Evolutionary conservation across 2,797 vertebrate genomes (phyloP), one percentile per base, ranked within the genome.

Genomic region (Oryzias sinensis): DNA sequence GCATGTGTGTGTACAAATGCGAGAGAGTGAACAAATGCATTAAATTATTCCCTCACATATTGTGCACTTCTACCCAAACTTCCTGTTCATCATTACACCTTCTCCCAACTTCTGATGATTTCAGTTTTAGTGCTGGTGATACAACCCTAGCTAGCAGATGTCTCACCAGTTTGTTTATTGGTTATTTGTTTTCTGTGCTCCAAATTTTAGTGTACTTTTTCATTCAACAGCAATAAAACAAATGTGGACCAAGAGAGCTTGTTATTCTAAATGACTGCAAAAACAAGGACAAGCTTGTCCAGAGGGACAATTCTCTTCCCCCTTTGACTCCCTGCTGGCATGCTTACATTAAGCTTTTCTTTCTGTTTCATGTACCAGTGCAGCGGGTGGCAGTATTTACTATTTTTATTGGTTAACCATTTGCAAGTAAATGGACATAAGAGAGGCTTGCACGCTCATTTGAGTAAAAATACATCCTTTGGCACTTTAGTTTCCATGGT

Each of bases 21-120:
- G 70, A 43, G 61, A 55, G 25, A 48, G 48, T 47, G 63, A 60
- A 18, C 43, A 59, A 70, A 76, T 65, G 61, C 66, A 61, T 81
- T 77, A 76, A 66, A 74, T 79, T 71, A 70, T 66, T 61, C 59
- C 57, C 74, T 70, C 52, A 56, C 40, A 79, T 63, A 63, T 27
- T 67, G 67, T 67, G 43, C 59, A 72, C 58, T 72, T 66, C 45
- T 33, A 29, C 41, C 72, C 13, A 22, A 78, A 78, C 59, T 61
- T 71, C 15, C 53, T 14, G 50, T 53, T 50, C 52, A n/a, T 68
- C 47, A 59, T 55, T 60, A 50, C 42, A 15, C 16, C 20, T 20
- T 49, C n/a, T 44, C 47, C 1, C 2, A 0, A 2, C 18, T 64
- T 59, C 40, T 49, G 68, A 56, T 22, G 43, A 42, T 62, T 76